phyloP scores from a whole-genome alignment of 1,140 invertebrate species.

The Drosophila sucinea region DNA sequence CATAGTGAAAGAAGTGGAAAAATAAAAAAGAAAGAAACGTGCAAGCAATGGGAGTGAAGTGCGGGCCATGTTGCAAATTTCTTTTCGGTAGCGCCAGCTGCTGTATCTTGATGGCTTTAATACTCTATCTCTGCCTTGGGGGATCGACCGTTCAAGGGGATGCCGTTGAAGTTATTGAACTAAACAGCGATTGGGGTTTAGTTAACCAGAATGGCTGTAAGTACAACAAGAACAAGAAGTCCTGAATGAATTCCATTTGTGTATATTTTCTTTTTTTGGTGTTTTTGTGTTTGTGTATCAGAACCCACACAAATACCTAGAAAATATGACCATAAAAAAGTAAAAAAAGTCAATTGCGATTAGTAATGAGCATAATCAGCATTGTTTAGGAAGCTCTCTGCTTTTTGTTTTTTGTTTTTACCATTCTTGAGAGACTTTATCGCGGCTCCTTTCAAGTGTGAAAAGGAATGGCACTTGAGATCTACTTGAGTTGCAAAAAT shows the following conservation, averaged over 20 bases:
- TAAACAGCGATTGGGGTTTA: constrained; percentile 62
- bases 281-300: constrained; percentile 1
- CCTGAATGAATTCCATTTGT: neutral
- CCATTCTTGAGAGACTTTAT: constrained; percentile 19
- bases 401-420: constrained; percentile 31
- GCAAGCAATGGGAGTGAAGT: constrained; percentile 3
- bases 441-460: constrained; percentile 2
- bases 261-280: constrained; percentile 8
- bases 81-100: constrained; percentile 14
- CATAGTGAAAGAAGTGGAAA: constrained; percentile 30
- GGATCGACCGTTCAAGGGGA: constrained; percentile 36
- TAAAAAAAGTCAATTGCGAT: constrained; percentile 27
- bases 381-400: constrained; percentile 12
- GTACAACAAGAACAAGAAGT: constrained; percentile 26
- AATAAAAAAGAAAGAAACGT: neutral
- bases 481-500: too few species aligned
- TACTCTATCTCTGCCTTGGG: constrained; percentile 28
- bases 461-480: neutral
- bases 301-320: neutral
- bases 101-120: constrained; percentile 24
- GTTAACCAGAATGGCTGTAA: constrained; percentile 73
- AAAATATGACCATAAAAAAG: constrained; percentile 36
- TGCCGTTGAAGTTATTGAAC: constrained; percentile 62
- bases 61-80: constrained; percentile 3
- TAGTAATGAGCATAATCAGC: constrained; percentile 35